Conservation (phyloP, 2,113 vertebrate species). For the Pomatostomus ruficeps region DNA sequence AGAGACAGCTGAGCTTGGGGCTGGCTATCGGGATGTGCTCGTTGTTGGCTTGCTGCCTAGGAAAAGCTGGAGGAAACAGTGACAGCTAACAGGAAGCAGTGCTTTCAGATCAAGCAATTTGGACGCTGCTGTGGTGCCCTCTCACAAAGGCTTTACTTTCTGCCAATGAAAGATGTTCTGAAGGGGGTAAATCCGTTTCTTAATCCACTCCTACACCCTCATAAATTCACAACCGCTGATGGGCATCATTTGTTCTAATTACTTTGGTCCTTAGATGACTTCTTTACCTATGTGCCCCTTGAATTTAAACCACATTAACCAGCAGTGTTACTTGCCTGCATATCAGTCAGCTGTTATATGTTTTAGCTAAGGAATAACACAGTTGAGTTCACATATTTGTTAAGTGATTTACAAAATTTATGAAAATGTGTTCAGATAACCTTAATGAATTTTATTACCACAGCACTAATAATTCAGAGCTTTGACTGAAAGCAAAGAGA, state of each 20-base stretch:
- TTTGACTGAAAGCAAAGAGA: background rate
- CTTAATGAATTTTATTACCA: background rate
- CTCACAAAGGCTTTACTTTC: background rate
- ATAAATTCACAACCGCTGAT: background rate
- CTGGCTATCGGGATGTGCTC: background rate
- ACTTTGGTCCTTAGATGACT: background rate
- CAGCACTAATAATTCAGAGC: background rate
- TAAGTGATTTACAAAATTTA: background rate
- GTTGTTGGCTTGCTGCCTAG: background rate
- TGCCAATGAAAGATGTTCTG: background rate
- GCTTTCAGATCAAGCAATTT: background rate
- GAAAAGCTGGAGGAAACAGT: background rate
- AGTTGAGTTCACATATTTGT: background rate
- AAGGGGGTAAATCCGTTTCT: slow-evolving; percentile 10
- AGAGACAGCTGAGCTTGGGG: background rate
- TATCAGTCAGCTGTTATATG: background rate
- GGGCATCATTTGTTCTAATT: background rate
- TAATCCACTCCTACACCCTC: background rate
- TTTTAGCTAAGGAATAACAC: background rate
- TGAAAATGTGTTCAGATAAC: background rate
- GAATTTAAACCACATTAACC: background rate
- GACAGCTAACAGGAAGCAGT: background rate
- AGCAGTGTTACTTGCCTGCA: background rate
- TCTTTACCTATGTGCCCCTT: background rate
- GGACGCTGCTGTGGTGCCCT: background rate